These are phyloP conservation scores for Chiloscyllium plagiosum DNA, from an alignment of 2,113 vertebrate genomes.

Conservation along the genomic window DNA sequence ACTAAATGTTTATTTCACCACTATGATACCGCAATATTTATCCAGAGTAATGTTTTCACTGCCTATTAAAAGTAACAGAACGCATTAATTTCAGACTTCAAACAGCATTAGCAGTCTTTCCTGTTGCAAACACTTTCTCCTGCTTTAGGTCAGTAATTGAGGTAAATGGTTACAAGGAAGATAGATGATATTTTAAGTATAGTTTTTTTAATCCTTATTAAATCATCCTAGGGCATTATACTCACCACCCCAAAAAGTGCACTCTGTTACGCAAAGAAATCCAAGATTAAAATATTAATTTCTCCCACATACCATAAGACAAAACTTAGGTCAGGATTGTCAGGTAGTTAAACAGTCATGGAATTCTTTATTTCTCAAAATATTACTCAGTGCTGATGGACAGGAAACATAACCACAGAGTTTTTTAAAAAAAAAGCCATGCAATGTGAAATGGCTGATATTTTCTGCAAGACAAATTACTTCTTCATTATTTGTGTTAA, in stretches of 20 bases:
- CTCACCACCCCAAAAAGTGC: neutral
- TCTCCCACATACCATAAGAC: neutral
- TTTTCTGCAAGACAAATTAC: neutral
- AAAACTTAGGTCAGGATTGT: neutral
- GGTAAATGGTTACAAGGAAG: neutral
- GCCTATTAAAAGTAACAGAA: neutral
- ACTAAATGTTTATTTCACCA: neutral
- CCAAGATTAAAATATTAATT: neutral
- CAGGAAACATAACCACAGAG: neutral
- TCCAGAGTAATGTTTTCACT: neutral
- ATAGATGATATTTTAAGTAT: too few species aligned
- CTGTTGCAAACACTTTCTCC: neutral
- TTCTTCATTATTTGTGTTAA: neutral
- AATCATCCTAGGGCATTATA: neutral
- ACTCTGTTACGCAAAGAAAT: neutral
- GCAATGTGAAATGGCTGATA: neutral
- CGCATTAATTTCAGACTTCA: neutral
- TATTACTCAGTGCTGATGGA: neutral
- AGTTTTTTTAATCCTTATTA: neutral
- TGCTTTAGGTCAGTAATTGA: neutral
- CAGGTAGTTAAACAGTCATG: neutral
- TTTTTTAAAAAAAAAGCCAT: neutral
- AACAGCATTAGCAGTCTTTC: neutral
- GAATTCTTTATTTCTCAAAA: neutral
- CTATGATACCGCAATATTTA: neutral